These are phyloP conservation scores for Actinemys pallida DNA, from an alignment of 2,113 vertebrate genomes.

Conservation along the genomic window DNA sequence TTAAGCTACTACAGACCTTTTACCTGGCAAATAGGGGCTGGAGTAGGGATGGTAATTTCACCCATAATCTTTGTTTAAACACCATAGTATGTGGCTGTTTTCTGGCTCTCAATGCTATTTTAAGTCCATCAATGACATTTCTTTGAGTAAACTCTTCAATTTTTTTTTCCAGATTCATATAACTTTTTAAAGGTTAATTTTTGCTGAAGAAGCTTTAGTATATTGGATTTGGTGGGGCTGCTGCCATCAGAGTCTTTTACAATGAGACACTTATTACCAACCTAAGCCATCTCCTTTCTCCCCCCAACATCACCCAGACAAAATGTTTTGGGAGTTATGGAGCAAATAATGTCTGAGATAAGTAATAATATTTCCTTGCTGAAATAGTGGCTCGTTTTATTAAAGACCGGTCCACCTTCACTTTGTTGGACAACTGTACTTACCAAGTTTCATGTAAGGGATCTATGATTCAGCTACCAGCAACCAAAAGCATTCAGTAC, in stretches of 20 bases:
- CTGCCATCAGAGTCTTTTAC: not conserved
- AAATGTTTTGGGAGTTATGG: not conserved
- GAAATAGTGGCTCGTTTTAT: not conserved
- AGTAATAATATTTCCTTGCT: not conserved
- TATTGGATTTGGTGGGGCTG: not conserved
- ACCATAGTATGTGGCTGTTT: not conserved
- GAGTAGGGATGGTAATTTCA: not conserved
- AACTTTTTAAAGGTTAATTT: not conserved
- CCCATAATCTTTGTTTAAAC: not conserved
- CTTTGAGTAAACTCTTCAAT: not conserved
- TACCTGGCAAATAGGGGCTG: not conserved
- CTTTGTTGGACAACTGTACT: not conserved
- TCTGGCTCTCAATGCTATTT: not conserved
- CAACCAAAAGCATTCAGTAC: conserved; percentile 1
- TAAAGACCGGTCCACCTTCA: not conserved
- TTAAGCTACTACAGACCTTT: not conserved
- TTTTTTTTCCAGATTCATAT: not conserved
- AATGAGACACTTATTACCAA: not conserved
- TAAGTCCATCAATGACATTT: not conserved
- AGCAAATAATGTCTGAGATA: not conserved
- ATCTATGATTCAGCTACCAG: conserved; percentile 8
- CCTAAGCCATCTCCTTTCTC: not conserved
- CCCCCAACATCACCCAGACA: rapidly evolving
- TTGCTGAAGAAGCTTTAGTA: not conserved
- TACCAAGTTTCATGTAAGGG: not conserved